Base-by-base conservation (phyloP, 2,888 invertebrate genomes). In the Lycia hirtaria region DNA sequence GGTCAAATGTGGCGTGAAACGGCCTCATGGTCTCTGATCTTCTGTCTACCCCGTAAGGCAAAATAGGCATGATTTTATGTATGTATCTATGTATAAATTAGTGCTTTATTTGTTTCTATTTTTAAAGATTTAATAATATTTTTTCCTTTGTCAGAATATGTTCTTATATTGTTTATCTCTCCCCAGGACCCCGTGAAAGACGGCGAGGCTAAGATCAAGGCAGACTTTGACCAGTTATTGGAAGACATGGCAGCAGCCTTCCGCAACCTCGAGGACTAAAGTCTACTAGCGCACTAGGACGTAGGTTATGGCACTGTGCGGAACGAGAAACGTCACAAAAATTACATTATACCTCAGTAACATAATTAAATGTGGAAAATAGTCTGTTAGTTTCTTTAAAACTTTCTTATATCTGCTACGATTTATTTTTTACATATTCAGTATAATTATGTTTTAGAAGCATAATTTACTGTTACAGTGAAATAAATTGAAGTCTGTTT, bases 221-320 rank as follows among this genome's bases (percentile, higher is more conserved):
- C 97, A 41, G 99, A 99, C 81, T 99, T 97, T 88, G 99, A 99
- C 85, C 98, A 98, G 80, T 93, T 99, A 53, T 94, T 98, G 76
- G 99, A 99, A 89, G 98, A 98, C 85, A 98, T 99, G 94, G 97
- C 98, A 75, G 97, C 97, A 82, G 97, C 98, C 74, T 99, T 99
- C 94, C 96, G 99, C 88, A 99, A 98, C 93, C 94, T 99, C 81
- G 99, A 99, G 93, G 99, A 99, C 91, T 98, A 97, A 93, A 71
- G 75, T n/a, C 53, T 43, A 9, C 2, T 10, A n/a, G 3, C 19
- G 6, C 10, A 12, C 7, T 12, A 6, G 10, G 33, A 41, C 26
- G 24, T 0, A 15, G 26, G 12, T 9, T 32, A 26, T 6, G 19
- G 5, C 48, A 32, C 28, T 32, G 28, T 26, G 0, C 19, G 28